Base-by-base conservation (phyloP, 1,140 invertebrate species). In the Catajapyx aquilonaris region DNA sequence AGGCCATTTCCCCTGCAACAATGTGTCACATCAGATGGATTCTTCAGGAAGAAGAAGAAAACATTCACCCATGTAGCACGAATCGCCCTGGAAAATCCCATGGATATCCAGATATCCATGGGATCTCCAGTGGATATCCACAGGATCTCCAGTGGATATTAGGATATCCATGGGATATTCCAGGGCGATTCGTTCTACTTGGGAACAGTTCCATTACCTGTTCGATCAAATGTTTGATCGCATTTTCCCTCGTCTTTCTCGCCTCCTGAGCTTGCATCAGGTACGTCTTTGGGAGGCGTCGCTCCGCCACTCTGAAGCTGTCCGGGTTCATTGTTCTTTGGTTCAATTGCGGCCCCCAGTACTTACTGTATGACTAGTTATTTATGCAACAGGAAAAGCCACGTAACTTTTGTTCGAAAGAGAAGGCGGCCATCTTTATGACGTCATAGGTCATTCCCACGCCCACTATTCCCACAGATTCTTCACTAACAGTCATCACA, bases 191-290 rank as follows among this genome's bases (percentile, higher is more conserved):
- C 10, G 16, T 7, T 5, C 32, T 17, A 33, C 10, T 10, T 33
- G 5, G 16, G 17, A 33, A 33, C 16, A 11, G 7, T 28, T 31
- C 1, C 9, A 49, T 55, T 55, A 66, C 62, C 52, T 73, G 62
- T 53, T 73, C 60, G 47, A 65, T 62, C 50, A 78, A 49, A 54
- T 73, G 56, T 49, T 68, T 59, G 35, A 80, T 65, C 15, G 77
- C 59, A 44, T 73, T 74, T 54, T 79, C 75, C 18, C 76, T 66
- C 19, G 69, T 69, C 61, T 74, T 77, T 30, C 76, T 61, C n/a
- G 75, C 73, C 45, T 69, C 56, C 44, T 74, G 60, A 35, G 70
- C 67, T 59, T 81, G 72, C 42, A 67, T 62, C 10, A 75, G 64
- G 35, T 69, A 73, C 1, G 64, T 65, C 4, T 69, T 56, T 25